phyloP scores from a whole-genome alignment of 2,113 vertebrate species.

The Trematocara nigrifrons region DNA sequence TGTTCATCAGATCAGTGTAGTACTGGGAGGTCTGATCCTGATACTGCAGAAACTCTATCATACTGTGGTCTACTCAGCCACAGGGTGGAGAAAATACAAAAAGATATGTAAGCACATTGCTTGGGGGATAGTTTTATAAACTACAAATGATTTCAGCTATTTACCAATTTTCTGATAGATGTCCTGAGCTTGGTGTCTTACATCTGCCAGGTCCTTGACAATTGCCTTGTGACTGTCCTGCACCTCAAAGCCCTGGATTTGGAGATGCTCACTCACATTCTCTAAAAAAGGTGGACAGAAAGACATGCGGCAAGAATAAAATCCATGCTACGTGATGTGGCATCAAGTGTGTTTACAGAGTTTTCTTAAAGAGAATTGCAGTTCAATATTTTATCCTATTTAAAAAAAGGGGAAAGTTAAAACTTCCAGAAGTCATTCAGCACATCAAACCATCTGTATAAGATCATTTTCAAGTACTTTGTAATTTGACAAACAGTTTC shows the following conservation, averaged over 20 bases:
- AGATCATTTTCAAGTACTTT: neutral
- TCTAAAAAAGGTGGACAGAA: slow-evolving; percentile 43
- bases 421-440: neutral
- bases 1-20: slow-evolving; percentile 71
- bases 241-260: slow-evolving; percentile 61
- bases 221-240: slow-evolving; percentile 58
- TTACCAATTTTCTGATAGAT: slow-evolving; percentile 74
- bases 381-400: neutral
- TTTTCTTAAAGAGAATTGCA: neutral
- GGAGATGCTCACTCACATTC: slow-evolving; percentile 64
- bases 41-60: slow-evolving; percentile 72
- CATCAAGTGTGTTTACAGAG: neutral
- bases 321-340: neutral
- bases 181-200: slow-evolving; percentile 59
- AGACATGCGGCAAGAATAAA: neutral
- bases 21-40: slow-evolving; percentile 69
- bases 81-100: neutral
- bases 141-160: neutral
- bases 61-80: slow-evolving; percentile 61
- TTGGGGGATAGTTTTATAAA: neutral
- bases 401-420: neutral
- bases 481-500: neutral
- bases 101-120: neutral
- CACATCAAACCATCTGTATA: neutral
- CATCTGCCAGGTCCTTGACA: slow-evolving; percentile 53